phyloP scores from a whole-genome alignment of 2,797 vertebrate genomes.

The Craterocephalus amniculus region DNA sequence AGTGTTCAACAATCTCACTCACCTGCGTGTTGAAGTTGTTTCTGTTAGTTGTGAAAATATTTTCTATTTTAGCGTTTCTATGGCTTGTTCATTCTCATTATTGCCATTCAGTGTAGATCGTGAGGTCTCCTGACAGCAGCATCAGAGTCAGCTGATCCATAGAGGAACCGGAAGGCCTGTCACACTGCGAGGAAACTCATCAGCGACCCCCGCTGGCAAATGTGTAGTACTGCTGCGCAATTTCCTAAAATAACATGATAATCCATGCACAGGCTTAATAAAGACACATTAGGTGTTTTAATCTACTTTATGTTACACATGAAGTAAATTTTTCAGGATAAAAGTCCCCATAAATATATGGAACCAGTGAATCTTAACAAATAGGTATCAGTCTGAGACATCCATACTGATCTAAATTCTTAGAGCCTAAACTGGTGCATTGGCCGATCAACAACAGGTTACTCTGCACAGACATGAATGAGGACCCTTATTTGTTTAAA shows the following conservation, averaged over 20 bases:
- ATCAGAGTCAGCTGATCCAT: constrained; percentile 83
- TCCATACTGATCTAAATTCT: not conserved
- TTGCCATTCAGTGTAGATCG: constrained; percentile 62
- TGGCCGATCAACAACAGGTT: not conserved
- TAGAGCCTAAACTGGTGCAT: not conserved
- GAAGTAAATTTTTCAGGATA: not conserved
- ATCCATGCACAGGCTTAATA: not conserved
- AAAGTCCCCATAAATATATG: not conserved
- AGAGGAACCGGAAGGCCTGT: constrained; percentile 70
- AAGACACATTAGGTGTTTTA: not conserved
- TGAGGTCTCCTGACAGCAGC: constrained; percentile 76
- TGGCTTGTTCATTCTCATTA: constrained; percentile 69
- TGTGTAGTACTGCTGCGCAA: constrained; percentile 27
- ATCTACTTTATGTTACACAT: too few species aligned
- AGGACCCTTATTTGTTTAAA: not conserved
- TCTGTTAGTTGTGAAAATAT: constrained; percentile 1
- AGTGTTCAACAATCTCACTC: constrained; percentile 35
- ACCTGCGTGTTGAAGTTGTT: constrained; percentile 50
- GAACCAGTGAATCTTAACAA: not conserved
- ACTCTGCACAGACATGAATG: not conserved
- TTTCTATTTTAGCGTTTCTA: constrained; percentile 39
- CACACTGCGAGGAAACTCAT: constrained; percentile 7
- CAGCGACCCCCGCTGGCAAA: constrained; percentile 56
- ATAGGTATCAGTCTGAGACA: not conserved
- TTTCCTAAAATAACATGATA: not conserved